These are phyloP conservation scores for Therioaphis trifolii DNA, from an alignment of 2,888 invertebrate species.

Conservation along the genomic window DNA sequence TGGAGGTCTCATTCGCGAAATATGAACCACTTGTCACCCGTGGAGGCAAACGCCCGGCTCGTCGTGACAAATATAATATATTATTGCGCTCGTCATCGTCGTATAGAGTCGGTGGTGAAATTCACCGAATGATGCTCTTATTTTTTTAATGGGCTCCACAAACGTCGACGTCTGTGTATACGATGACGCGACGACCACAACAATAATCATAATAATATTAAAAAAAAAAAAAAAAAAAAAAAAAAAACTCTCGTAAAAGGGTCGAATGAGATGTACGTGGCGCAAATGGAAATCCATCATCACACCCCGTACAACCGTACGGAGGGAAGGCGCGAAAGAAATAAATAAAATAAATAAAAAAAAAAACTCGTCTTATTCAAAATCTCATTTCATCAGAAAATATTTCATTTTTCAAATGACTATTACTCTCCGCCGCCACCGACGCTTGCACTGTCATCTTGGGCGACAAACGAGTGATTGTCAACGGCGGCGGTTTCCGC, in stretches of 20 bases:
- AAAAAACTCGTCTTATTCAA: conserved; percentile 40
- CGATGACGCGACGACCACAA: conserved; percentile 2
- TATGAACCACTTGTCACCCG: conserved; percentile 40
- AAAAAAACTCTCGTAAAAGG: conserved; percentile 25
- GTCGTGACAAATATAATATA: conserved; percentile 50
- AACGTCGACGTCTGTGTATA: conserved; percentile 2
- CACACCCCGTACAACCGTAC: background rate
- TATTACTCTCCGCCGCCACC: conserved; percentile 31
- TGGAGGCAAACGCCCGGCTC: background rate
- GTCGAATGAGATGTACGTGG: conserved; percentile 44
- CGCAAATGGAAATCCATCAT: conserved; percentile 60
- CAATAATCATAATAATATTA: conserved; percentile 38
- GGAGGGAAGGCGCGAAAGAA: conserved; percentile 7
- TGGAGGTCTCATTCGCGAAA: conserved; percentile 7
- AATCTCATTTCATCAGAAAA: conserved; percentile 51
- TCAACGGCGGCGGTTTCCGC: conserved; percentile 31
- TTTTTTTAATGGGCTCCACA: conserved; percentile 53
- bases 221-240: conserved; percentile 12
- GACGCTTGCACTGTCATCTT: conserved; percentile 34
- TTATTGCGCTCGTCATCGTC: conserved; percentile 21
- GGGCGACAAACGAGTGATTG: conserved; percentile 51
- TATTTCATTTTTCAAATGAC: conserved; percentile 56
- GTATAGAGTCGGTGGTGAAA: background rate
- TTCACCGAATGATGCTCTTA: conserved; percentile 45
- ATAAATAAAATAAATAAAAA: conserved; percentile 23